A percentile compares a stretch with the other conserved stretches of the same genome.
Conservation (phyloP, 2,113 vertebrate genomes). For the Tetrax tetrax region DNA sequence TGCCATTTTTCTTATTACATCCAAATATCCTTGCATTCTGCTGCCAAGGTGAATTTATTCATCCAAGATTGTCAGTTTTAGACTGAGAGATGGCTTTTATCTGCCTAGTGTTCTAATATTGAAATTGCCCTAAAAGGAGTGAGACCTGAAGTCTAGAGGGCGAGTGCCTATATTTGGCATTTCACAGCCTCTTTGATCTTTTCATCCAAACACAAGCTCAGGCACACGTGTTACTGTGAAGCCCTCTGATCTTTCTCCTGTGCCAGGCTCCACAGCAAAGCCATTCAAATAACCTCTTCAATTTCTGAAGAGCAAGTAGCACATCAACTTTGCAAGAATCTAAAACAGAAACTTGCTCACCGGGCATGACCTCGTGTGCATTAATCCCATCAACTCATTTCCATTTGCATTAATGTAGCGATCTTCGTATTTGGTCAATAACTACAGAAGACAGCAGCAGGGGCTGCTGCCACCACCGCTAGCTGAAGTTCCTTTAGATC, state of each 20-base stretch:
- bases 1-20: conserved; percentile 29
- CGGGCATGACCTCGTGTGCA: background rate
- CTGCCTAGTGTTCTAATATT: conserved; percentile 32
- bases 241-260: conserved; percentile 9
- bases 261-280: background rate
- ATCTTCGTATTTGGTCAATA: background rate
- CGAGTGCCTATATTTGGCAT: background rate
- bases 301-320: background rate
- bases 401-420: accelerated
- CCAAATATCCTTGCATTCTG: conserved; percentile 40
- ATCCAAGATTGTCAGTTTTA: conserved; percentile 10
- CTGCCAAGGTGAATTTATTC: conserved; percentile 47
- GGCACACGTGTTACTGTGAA: background rate
- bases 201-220: conserved; percentile 4
- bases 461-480: background rate
- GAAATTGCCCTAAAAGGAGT: conserved; percentile 38
- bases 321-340: background rate
- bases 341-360: background rate
- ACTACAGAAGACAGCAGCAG: background rate
- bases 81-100: conserved; percentile 47
- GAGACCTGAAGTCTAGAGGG: conserved; percentile 10
- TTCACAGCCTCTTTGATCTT: conserved; percentile 45
- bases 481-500: background rate
- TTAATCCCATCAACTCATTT: background rate
- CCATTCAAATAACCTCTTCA: background rate